phyloP scores from a whole-genome alignment of 35 echinoderm and acorn worm species.

The Ophioderma brevispina region DNA sequence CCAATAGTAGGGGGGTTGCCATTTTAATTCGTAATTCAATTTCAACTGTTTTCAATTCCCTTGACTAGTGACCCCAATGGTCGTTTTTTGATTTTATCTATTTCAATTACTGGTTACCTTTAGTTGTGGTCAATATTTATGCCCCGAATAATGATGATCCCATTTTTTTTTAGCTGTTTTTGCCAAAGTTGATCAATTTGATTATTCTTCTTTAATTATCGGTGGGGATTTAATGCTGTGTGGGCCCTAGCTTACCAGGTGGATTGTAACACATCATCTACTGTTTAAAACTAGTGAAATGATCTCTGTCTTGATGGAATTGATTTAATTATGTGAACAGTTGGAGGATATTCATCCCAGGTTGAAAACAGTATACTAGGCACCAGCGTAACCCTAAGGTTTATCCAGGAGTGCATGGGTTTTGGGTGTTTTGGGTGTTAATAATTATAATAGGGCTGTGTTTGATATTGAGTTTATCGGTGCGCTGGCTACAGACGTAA shows the following conservation, averaged over 20 bases:
- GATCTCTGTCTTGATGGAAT: constrained; percentile 33
- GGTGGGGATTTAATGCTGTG: background rate
- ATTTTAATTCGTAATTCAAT: background rate
- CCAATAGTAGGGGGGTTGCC: background rate
- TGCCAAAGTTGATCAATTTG: background rate
- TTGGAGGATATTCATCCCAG: constrained; percentile 23
- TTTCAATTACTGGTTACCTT: background rate
- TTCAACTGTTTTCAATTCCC: background rate
- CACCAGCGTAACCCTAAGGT: background rate
- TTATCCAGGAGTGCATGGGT: too few relatives aligned
- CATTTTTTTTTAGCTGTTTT: background rate
- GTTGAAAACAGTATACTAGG: constrained; percentile 25
- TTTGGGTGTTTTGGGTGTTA: too few relatives aligned
- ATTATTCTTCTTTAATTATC: background rate
- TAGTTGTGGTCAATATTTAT: background rate
- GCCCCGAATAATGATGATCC: background rate
- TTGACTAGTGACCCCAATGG: background rate
- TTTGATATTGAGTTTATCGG: too few relatives aligned
- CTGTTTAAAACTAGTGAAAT: constrained; percentile 13
- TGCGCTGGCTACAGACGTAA: too few relatives aligned
- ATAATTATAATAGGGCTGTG: too few relatives aligned
- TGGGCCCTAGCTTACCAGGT: constrained; percentile 10
- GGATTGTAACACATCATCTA: background rate
- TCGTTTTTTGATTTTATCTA: background rate
- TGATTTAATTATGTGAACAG: constrained; percentile 7